phyloP scores from a whole-genome alignment of 1,140 invertebrate genomes.

The Drosophila parvula region DNA sequence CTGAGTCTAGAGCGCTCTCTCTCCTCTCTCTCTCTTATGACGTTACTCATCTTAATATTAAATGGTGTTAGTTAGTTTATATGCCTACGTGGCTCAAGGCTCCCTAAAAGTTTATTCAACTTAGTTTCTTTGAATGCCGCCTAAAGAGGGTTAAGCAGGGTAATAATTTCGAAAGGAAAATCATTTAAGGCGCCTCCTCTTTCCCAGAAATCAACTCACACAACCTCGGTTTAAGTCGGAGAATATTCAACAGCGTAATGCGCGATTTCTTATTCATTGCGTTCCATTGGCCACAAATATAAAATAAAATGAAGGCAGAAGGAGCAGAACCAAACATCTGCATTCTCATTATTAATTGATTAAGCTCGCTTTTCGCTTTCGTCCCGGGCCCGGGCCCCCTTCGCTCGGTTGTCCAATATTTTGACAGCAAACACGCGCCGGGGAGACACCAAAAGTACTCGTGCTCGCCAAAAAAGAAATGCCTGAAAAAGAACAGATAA shows the following conservation, averaged over 20 bases:
- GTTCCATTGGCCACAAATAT: slow-evolving; percentile 38
- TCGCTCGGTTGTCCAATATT: slow-evolving; percentile 47
- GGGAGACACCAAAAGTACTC: slow-evolving; percentile 18
- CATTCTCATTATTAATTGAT: slow-evolving; percentile 74
- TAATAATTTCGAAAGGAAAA: background rate
- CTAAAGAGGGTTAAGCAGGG: too few species aligned
- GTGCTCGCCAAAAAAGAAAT: slow-evolving; percentile 32
- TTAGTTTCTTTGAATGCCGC: background rate
- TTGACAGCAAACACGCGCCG: slow-evolving; percentile 73
- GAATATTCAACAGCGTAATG: slow-evolving; percentile 39
- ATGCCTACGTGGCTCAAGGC: too few species aligned
- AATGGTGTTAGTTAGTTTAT: too few species aligned
- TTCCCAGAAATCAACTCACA: background rate
- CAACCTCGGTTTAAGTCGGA: background rate
- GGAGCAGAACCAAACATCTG: slow-evolving; percentile 39
- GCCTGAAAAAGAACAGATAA: slow-evolving; percentile 63
- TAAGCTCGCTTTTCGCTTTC: slow-evolving; percentile 28
- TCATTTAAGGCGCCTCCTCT: slow-evolving; percentile 2
- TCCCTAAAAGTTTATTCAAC: background rate
- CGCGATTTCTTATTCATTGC: slow-evolving; percentile 54
- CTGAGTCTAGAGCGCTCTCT: too few species aligned
- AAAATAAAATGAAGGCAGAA: slow-evolving; percentile 19
- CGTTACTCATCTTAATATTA: too few species aligned
- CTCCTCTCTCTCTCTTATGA: too few species aligned
- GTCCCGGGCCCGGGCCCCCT: background rate